Base-by-base conservation (phyloP, 2,888 invertebrate species). In the Polylopha cassiicola region DNA sequence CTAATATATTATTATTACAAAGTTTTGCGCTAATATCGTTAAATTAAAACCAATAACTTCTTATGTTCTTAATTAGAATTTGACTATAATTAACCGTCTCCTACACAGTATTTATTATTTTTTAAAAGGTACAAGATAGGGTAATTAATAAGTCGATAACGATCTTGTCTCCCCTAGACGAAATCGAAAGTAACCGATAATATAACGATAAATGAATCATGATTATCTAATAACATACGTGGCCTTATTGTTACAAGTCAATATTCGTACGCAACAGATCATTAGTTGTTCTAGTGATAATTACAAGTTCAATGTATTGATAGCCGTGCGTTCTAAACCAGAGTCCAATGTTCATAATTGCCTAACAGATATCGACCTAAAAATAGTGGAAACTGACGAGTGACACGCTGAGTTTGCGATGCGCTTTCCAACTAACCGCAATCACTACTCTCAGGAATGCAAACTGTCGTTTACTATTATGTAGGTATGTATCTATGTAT, bases 381-480 rank as follows among this genome's bases (percentile, higher is more conserved):
- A 41, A 41, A 26, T 36, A 22, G 17, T 32, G 36, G 34, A 30
- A 41, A 30, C 16, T 30, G 20, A 17, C 21, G 24, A 22, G 9
- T 38, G 37, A 26, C 37, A 38, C 15, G 24, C 36, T 13, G 16
- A 30, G 9, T 30, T 24, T 26, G 33, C 23, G 23, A 33, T 39
- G 34, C 41, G 28, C 34, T 36, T 34, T 41, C 41, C 17, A 36
- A 7, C 29, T 26, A 16, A 32, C 39, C 41, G 9, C 41, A 36
- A 41, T 30, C 7, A 24, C 41, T 26, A 11, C 22, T 17, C 26
- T 36, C 13, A 29, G 20, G 28, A 37, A 34, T 41, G 15, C 29
- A 24, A 41, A 41, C 30, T 20, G 8, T 16, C 24, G n/a, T 41
- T 41, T 26, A 26, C 22, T 22, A 29, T 30, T 34, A 18, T 41